Evolutionary conservation across 2,113 vertebrate species (phyloP).

Genomic region (Amia ocellicauda): DNA sequence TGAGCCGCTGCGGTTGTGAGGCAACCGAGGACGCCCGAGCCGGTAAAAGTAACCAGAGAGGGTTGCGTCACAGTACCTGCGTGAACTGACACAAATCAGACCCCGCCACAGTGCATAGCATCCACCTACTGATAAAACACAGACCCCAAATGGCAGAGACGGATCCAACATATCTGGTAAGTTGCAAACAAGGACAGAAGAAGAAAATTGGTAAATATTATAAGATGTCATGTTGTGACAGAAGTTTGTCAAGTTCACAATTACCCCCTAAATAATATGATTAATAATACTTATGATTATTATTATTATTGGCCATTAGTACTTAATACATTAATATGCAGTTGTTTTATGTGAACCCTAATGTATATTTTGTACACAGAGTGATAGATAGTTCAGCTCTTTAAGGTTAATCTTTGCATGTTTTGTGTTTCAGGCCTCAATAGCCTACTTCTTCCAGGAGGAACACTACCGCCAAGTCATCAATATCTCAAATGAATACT

Average conservation of each 20-base stretch:
- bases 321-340: neutral
- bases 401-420: too few species aligned
- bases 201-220: neutral
- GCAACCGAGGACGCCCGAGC: slow-evolving; percentile 26
- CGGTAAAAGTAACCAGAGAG: neutral
- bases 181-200: slow-evolving; percentile 3
- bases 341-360: too few species aligned
- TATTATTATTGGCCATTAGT: neutral
- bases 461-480: slow-evolving; percentile 51
- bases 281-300: neutral
- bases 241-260: neutral
- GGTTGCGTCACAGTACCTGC: neutral
- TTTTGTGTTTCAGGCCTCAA: slow-evolving; percentile 33
- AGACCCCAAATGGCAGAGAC: slow-evolving; percentile 29
- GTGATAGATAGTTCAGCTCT: too few species aligned
- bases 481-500: slow-evolving; percentile 25
- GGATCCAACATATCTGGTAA: slow-evolving; percentile 35
- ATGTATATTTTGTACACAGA: too few species aligned
- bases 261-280: too few species aligned
- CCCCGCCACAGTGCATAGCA: too few species aligned
- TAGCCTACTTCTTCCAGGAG: slow-evolving; percentile 49
- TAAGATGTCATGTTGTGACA: too few species aligned
- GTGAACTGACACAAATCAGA: neutral
- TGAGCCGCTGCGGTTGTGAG: slow-evolving; percentile 12
- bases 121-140: neutral